Evolutionary conservation across 2,888 invertebrate species (phyloP).

Genomic region (Halocaridina rubra): DNA sequence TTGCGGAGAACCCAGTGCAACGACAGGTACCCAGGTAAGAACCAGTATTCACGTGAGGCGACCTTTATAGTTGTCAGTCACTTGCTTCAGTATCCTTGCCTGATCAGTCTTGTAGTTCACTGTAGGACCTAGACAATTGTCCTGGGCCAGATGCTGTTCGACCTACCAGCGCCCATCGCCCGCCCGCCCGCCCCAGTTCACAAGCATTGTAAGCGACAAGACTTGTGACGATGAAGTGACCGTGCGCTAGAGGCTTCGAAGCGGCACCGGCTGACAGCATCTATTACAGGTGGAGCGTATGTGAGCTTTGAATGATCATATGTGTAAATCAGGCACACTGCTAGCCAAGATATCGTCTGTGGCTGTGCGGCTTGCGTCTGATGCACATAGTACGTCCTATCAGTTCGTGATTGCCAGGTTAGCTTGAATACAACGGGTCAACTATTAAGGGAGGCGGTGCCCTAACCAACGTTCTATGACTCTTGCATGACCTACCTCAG

Average conservation of each 20-base stretch:
- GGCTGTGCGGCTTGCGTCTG: constrained; percentile 17
- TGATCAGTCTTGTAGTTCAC: constrained; percentile 48
- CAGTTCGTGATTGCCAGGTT: constrained; percentile 51
- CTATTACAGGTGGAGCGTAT: constrained; percentile 43
- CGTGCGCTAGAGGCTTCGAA: constrained; percentile 47
- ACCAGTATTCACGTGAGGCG: constrained; percentile 46
- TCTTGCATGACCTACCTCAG: constrained; percentile 57
- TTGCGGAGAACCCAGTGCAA: constrained; percentile 37
- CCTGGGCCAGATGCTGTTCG: constrained; percentile 53
- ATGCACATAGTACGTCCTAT: constrained; percentile 11
- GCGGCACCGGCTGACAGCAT: constrained; percentile 42
- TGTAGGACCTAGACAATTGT: constrained; percentile 47
- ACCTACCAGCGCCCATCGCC: constrained; percentile 34
- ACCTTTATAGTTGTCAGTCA: constrained; percentile 53
- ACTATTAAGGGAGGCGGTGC: constrained; percentile 51
- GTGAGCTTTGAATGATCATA: not conserved
- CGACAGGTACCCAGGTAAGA: constrained; percentile 58
- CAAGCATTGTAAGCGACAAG: constrained; percentile 55
- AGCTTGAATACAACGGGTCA: constrained; percentile 39
- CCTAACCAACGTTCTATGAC: constrained; percentile 50
- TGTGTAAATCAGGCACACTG: constrained; percentile 19
- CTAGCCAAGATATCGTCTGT: constrained; percentile 2
- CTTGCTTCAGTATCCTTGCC: constrained; percentile 56
- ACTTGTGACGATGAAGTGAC: constrained; percentile 54
- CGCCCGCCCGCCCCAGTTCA: constrained; percentile 50